Base-by-base conservation (phyloP, 2,113 vertebrate genomes). In the Meriones unguiculatus region DNA sequence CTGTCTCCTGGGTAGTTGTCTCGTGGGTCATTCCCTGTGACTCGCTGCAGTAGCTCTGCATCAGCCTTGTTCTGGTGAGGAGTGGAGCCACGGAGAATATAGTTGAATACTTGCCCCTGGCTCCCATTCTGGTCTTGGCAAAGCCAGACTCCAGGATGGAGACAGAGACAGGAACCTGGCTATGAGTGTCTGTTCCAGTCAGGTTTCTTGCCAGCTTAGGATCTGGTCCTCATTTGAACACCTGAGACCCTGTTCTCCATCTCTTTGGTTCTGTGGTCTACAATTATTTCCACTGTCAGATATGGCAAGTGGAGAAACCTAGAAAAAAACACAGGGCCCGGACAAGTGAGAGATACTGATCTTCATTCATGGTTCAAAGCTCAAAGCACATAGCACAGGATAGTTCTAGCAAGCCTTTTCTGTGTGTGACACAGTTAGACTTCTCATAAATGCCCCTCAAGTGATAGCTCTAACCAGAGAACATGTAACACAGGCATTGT, bases 171-270 rank as follows among this genome's bases (percentile, higher is more conserved):
- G 87, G 90, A 95, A 69, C 69, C 77, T 41, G 62, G 76, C 81
- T 91, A 82, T 1, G 46, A 87, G 73, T 75, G 54, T 87, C 94
- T 87, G 65, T 95, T 94, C 89, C 94, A 96, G 62, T 75, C n/a
- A 80, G 38, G 28, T 78, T 72, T 94, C 88, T 92, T 50, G 38
- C 88, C 90, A 97, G 64, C 13, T 54, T 90, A 18, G 46, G 18
- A 91, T 94, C 81, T 95, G 76, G 54, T 57, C 72, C 85, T 94
- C 87, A 87, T 92, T 92, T 96, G 90, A 97, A 96, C 92, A 96
- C 95, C 87, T 90, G 94, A 97, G 67, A 87, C 28, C 41, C 32
- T 65, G 46, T 17, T 87, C 86, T 77, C 87, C 70, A 90, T 87
- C 81, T 90, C 73, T 75, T 20, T 70, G 24, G 28, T 96, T 92